Evolutionary conservation across 1,140 invertebrate species (phyloP).

Genomic region (Eulimnadia texana): DNA sequence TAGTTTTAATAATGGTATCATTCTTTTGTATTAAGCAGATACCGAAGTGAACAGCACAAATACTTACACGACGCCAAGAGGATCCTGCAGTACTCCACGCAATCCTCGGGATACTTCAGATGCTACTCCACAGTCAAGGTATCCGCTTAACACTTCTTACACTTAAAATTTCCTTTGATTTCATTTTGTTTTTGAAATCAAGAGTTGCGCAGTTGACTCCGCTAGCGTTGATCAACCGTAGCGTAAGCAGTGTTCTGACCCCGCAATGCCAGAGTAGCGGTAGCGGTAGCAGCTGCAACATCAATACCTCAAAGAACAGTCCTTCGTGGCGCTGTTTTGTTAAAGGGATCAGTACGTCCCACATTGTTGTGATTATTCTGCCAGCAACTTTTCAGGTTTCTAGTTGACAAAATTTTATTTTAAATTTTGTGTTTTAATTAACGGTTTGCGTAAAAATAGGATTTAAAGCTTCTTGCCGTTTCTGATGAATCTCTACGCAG

Average conservation of each 20-base stretch:
- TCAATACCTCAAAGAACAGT: not conserved
- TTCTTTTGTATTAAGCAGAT: not conserved
- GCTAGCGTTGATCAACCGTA: not conserved
- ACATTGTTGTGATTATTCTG: conserved; percentile 51
- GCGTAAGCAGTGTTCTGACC: not conserved
- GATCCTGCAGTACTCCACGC: not conserved
- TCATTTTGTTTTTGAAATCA: not conserved
- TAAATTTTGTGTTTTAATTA: not conserved
- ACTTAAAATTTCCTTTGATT: not conserved
- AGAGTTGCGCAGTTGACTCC: conserved; percentile 1
- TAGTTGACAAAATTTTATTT: conserved; percentile 13
- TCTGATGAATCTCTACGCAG: not conserved
- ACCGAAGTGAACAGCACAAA: conserved; percentile 1
- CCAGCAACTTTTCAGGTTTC: conserved; percentile 41
- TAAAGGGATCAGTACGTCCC: conserved; percentile 42
- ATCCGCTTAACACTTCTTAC: too few species aligned
- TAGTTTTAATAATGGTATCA: not conserved
- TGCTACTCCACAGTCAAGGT: not conserved
- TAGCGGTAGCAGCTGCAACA: not conserved
- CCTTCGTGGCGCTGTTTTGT: conserved; percentile 53
- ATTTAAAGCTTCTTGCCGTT: conserved; percentile 35
- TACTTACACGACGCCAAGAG: not conserved
- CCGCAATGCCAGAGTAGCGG: not conserved
- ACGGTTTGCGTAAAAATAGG: conserved; percentile 27
- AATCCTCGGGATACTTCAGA: not conserved